These are phyloP conservation scores for Ploceus nigricollis DNA, from an alignment of 2,113 vertebrate species.

Conservation along the genomic window DNA sequence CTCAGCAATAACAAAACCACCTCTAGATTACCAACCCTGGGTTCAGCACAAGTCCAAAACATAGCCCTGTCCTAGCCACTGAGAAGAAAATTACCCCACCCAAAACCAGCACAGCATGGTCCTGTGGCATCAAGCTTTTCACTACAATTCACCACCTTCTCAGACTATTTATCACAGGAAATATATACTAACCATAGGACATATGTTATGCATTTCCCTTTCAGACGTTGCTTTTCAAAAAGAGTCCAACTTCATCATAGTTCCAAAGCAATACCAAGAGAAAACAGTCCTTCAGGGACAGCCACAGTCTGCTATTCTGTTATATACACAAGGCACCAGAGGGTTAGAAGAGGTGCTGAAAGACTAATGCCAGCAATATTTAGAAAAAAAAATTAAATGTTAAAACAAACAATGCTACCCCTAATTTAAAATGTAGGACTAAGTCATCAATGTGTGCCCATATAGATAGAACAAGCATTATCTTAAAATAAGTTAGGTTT, in stretches of 20 bases:
- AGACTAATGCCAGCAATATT: not conserved
- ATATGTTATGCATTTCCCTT: not conserved
- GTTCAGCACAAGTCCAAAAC: not conserved
- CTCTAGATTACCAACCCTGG: not conserved
- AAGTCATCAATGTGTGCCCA: not conserved
- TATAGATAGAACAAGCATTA: not conserved
- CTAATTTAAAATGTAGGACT: not conserved
- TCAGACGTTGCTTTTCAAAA: not conserved
- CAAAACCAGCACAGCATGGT: not conserved
- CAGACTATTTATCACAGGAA: not conserved
- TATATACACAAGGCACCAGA: not conserved
- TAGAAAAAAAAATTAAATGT: not conserved
- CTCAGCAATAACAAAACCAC: not conserved
- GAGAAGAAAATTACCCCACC: not conserved
- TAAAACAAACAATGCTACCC: not conserved
- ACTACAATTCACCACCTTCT: not conserved
- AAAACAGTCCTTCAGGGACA: not conserved
- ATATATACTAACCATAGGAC: not conserved
- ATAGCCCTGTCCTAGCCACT: fast-evolving
- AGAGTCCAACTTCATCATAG: not conserved
- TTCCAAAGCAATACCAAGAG: not conserved
- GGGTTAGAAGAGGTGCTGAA: not conserved
- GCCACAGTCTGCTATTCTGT: not conserved
- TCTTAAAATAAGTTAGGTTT: not conserved
- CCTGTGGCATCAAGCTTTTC: not conserved